Evolutionary conservation across 2,113 vertebrate genomes (phyloP).

Genomic region (Bos javanicus): DNA sequence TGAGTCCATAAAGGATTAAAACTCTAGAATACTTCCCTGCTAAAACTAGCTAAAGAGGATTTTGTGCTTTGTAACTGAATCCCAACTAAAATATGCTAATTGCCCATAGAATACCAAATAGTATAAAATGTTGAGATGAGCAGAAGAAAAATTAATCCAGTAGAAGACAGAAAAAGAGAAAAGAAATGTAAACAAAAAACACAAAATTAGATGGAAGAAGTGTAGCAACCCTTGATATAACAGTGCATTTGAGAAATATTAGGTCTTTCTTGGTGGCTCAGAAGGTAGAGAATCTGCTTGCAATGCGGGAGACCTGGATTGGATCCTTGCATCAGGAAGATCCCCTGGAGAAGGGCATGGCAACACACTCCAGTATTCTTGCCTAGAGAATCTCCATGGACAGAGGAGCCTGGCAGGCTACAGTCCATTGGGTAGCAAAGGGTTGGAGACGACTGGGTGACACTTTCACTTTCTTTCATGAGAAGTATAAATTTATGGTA

Average conservation of each 20-base stretch:
- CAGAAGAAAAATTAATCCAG: not conserved
- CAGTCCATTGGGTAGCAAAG: not conserved
- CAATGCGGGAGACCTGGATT: not conserved
- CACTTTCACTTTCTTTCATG: not conserved
- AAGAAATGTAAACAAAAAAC: not conserved
- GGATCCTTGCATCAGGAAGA: not conserved
- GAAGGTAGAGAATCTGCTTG: not conserved
- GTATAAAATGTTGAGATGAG: not conserved
- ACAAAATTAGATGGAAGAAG: not conserved
- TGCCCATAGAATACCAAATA: not conserved
- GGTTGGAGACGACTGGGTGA: accelerated
- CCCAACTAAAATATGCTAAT: not conserved
- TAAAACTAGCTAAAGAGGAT: not conserved
- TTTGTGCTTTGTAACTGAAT: not conserved
- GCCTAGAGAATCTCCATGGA: not conserved
- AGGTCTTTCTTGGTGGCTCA: not conserved
- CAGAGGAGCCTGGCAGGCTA: not conserved
- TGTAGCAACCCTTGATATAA: not conserved
- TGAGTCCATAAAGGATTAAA: not conserved
- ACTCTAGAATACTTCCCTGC: not conserved
- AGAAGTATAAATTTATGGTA: not conserved
- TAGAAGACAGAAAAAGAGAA: not conserved
- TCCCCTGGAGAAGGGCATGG: not conserved
- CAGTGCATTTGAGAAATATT: not conserved
- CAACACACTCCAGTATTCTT: not conserved